Base-by-base conservation (phyloP, 2,888 invertebrate genomes). In the Pecten maximus region DNA sequence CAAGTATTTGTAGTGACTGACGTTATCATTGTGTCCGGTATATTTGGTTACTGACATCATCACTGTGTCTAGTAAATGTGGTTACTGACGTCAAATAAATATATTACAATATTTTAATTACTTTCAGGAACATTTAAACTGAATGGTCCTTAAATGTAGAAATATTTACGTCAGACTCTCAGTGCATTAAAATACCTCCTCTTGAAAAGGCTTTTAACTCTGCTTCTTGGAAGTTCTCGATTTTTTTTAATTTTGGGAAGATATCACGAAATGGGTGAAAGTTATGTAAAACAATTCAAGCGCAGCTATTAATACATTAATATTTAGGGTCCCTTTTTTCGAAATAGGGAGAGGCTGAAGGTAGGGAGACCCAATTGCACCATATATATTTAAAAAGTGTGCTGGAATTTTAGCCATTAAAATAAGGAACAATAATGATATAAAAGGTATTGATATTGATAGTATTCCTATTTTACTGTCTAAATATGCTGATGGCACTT, bases 341-440 rank as follows among this genome's bases (percentile, higher is more conserved):
- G 6, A 44, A n/a, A 28, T 54, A 23, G 88, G 28, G 28, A 48
- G 48, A 48, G 88, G 88, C 15, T 88, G 88, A 1, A 88, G 88
- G 54, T 28, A 88, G 39, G 88, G 28, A 4, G 88, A 88, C 35
- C 88, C 50, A 2, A 48, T 28, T 10, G 28, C 35, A 10, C 50
- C 48, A 48, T 88, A 88, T 50, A 19, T 88, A 23, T 88, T 48
- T 48, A n/a, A 4, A 48, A 48, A 44, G 23, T 88, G n/a, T 88
- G 50, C 88, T 40, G 88, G 44, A 44, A 50, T 88, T n/a, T 39
- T 48, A 48, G 48, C 50, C 39, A 88, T 88, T 48, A 50, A 39
- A 28, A n/a, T 88, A 6, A 28, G 88, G 35, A 88, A 88, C 35
- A 88, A 88, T 50, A 88, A 88, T 0, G 28, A 88, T 88, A n/a